These are phyloP conservation scores for Antechinus stuartii DNA, from an alignment of 2,113 vertebrate species.

Conservation along the genomic window DNA sequence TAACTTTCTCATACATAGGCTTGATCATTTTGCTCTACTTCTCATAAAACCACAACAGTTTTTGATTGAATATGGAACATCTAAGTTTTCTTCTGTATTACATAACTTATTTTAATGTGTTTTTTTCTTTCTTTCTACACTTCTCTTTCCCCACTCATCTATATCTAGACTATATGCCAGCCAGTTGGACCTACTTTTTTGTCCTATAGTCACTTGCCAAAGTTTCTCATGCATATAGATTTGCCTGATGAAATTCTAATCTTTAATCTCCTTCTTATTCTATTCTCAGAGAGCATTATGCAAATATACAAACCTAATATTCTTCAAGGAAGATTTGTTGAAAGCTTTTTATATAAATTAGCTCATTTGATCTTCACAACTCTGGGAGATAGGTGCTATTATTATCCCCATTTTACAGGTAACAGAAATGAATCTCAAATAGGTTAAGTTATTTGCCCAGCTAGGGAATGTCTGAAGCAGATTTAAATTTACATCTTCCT, in stretches of 20 bases:
- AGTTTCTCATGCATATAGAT: not conserved
- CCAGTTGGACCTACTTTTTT: not conserved
- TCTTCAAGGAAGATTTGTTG: not conserved
- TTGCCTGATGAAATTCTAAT: not conserved
- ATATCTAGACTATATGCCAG: not conserved
- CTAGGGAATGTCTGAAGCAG: not conserved
- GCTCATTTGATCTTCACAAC: not conserved
- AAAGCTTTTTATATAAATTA: not conserved
- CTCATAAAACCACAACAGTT: not conserved
- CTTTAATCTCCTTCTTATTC: not conserved
- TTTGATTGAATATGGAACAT: not conserved
- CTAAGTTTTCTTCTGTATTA: not conserved
- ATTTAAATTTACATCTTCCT: not conserved
- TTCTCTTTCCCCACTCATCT: not conserved
- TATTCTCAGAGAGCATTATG: not conserved
- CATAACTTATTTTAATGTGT: not conserved
- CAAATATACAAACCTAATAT: not conserved
- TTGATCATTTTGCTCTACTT: not conserved
- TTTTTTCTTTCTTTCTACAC: not conserved
- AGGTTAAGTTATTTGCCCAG: not conserved
- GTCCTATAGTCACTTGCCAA: not conserved
- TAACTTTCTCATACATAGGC: not conserved
- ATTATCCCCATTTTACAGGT: not conserved
- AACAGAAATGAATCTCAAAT: not conserved
- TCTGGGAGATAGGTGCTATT: not conserved